These are phyloP conservation scores for Trypoxylus dichotomus DNA, from an alignment of 1,140 invertebrate genomes.

Conservation along the genomic window DNA sequence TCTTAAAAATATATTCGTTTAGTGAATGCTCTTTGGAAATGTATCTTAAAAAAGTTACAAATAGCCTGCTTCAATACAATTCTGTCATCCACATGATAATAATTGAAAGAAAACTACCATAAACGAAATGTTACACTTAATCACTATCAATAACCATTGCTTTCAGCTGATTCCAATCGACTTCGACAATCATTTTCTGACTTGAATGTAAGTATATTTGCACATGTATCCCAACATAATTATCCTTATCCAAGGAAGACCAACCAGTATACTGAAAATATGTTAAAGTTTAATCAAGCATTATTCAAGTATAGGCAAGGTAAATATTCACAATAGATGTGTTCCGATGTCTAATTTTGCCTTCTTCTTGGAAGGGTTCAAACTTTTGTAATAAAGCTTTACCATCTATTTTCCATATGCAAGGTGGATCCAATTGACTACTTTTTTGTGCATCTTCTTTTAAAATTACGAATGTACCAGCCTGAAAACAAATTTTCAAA, in stretches of 20 bases:
- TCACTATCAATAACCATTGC: slow-evolving; percentile 9
- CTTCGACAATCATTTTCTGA: slow-evolving; percentile 19
- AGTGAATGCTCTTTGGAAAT: too few relatives aligned
- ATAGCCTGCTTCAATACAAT: too few relatives aligned
- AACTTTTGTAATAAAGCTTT: slow-evolving; percentile 78
- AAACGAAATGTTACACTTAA: background rate
- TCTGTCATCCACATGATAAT: too few relatives aligned
- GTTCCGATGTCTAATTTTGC: slow-evolving; percentile 71
- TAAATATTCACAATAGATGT: slow-evolving; percentile 69
- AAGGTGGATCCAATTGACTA: slow-evolving; percentile 47
- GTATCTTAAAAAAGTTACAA: too few relatives aligned
- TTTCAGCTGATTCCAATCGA: slow-evolving; percentile 25
- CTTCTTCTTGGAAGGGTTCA: slow-evolving; percentile 70
- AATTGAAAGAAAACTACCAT: too few relatives aligned
- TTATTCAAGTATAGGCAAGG: background rate
- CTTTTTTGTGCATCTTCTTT: slow-evolving; percentile 50
- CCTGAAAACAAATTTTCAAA: slow-evolving; percentile 47
- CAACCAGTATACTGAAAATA: slow-evolving; percentile 51
- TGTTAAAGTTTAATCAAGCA: background rate
- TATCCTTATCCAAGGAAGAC: slow-evolving; percentile 50
- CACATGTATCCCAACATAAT: slow-evolving; percentile 4
- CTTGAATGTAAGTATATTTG: background rate
- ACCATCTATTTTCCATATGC: slow-evolving; percentile 78
- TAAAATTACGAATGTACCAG: slow-evolving; percentile 49
- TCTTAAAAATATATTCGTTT: too few relatives aligned